These are phyloP conservation scores for Octodon degus DNA, from an alignment of 2,113 vertebrate genomes.

Conservation along the genomic window DNA sequence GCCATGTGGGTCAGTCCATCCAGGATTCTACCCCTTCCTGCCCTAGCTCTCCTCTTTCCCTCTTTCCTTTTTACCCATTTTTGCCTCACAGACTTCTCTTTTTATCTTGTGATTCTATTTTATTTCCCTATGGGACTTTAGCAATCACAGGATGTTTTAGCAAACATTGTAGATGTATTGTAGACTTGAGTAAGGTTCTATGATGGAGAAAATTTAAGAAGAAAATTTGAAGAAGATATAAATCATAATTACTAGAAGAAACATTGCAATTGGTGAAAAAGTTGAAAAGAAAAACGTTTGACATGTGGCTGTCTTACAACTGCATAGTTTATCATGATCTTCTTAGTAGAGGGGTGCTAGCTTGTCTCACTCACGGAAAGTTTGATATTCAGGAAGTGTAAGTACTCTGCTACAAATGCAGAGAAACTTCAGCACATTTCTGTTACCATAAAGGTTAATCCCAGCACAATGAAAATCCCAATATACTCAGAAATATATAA, in stretches of 20 bases:
- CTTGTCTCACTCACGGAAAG: neutral
- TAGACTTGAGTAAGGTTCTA: neutral
- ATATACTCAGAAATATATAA: neutral
- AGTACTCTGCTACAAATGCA: neutral
- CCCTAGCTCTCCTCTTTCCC: neutral
- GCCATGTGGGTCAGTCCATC: neutral
- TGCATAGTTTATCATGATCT: neutral
- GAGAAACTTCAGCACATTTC: neutral
- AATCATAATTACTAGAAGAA: conserved; percentile 31
- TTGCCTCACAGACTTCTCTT: neutral
- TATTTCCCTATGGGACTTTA: neutral
- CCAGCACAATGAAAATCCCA: neutral
- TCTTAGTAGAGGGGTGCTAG: neutral
- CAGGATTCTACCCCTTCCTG: neutral
- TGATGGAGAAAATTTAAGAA: neutral
- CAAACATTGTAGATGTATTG: neutral
- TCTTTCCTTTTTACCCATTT: neutral
- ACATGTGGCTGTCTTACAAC: neutral
- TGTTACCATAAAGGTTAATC: neutral
- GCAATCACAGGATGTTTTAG: neutral
- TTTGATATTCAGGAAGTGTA: neutral
- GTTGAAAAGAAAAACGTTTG: neutral
- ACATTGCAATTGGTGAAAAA: neutral
- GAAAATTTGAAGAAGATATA: too few relatives aligned
- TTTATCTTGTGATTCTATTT: neutral